These are phyloP conservation scores for Colletes latitarsis DNA, from an alignment of 1,140 invertebrate genomes.

Conservation along the genomic window DNA sequence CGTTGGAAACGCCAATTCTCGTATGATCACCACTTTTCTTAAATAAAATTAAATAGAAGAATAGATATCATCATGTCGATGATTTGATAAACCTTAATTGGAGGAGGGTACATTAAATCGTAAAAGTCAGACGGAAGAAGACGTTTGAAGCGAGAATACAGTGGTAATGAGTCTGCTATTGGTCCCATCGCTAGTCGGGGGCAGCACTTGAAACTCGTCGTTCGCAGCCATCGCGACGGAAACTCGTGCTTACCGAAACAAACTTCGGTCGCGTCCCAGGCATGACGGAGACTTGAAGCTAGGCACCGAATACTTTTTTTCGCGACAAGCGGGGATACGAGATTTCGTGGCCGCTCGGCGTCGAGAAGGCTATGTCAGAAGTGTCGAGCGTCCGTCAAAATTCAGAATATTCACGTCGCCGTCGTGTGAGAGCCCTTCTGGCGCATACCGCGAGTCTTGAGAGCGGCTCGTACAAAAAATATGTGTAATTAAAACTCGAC, in stretches of 20 bases:
- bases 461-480: slow-evolving; percentile 49
- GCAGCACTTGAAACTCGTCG: too few relatives aligned
- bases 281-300: background rate
- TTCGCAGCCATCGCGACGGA: background rate
- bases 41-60: too few relatives aligned
- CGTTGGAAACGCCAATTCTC: too few relatives aligned
- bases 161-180: too few relatives aligned
- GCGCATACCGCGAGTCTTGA: slow-evolving; percentile 36
- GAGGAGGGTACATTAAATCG: too few relatives aligned
- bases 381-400: slow-evolving; percentile 47
- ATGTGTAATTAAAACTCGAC: slow-evolving; percentile 64
- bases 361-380: slow-evolving; percentile 49
- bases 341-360: slow-evolving; percentile 47
- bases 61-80: too few relatives aligned
- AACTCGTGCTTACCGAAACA: background rate
- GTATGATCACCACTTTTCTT: too few relatives aligned
- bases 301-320: slow-evolving; percentile 25
- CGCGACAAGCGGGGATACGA: slow-evolving; percentile 33
- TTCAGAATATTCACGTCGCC: slow-evolving; percentile 48
- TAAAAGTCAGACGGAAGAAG: too few relatives aligned
- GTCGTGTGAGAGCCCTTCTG: slow-evolving; percentile 35
- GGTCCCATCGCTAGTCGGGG: too few relatives aligned
- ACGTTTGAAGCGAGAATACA: too few relatives aligned
- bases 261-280: background rate
- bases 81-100: too few relatives aligned